Evolutionary conservation across 2,888 invertebrate genomes (phyloP), one percentile per base, ranked within the genome.

Genomic region (Heliconius charithonia): DNA sequence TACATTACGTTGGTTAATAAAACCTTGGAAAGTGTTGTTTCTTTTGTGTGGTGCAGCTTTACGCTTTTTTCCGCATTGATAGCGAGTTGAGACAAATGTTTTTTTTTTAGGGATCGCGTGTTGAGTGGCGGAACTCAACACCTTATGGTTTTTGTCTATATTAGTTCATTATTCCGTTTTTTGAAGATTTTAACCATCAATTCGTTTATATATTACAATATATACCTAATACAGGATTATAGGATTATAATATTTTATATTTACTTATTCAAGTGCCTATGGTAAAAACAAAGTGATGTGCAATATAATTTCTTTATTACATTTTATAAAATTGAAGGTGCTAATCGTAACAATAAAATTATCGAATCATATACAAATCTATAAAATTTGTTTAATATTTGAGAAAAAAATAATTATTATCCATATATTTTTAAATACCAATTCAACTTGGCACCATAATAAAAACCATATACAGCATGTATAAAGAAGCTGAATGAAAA

Each of bases 381-480:
- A 51, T 19, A 51, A 51, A 19, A 51, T 51, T 19, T 6, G 19
- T 51, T 19, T 51, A 6, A 51, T 51, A 51, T 51, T 51, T 51
- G 19, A 19, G 19, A 51, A 51, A 51, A 51, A 19, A 51, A 19
- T 45, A 19, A 51, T 19, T 19, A 51, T 51, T 19, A 51, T 6
- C 6, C 6, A 6, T 6, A 3, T 13, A 19, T 66, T 32, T 32
- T 66, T 32, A 32, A 32, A 66, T 41, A 59, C 1, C 22, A 32
- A 32, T 59, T 32, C 7, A 59, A n/a, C 25, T 72, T n/a, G 59
- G n/a, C 72, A 32, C 59, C 32, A 72, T 32, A 56, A 72, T 69
- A 41, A 69, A 32, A 72, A n/a, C 22, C n/a, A 32, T 72, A 59
- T 72, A 72, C 56, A 72, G 56, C n/a, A 1, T n/a, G 62, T 74